Base-by-base conservation (phyloP, 2,888 invertebrate genomes). In the Amblyjoppa fuscipennis region DNA sequence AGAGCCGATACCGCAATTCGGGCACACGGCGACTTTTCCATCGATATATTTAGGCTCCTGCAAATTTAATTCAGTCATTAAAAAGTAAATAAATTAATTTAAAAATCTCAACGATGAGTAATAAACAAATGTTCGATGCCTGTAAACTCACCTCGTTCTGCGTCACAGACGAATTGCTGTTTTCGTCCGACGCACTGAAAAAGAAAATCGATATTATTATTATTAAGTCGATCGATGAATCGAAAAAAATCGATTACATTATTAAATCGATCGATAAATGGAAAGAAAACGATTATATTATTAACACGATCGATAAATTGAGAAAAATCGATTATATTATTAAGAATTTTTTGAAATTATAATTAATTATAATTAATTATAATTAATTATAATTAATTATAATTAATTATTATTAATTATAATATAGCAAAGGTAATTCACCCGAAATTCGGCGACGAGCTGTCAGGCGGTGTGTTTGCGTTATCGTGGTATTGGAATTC, bases 11-110 rank as follows among this genome's bases (percentile, higher is more conserved):
- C 98, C 98, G 93, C 98, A 98, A 88, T 96, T 95, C 87, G 96
- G 96, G 94, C 98, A 98, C 1, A 98, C 95, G 7, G 97, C 97
- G 88, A 97, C 94, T 95, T 96, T 96, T 74, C 97, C 97, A 53
- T 96, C 96, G 45, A 97, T 95, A 87, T 95, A 95, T 89, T 96
- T 96, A 4, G 97, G 96, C 75, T 93, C 88, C 89, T 94, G 92
- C 85, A 93, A 93, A 75, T 45, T 77, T 41, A 4, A 61, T 34
- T 53, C 45, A 16, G 20, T 28, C 20, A 80, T 13, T n/a, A 73
- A 31, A 31, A 2, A 45, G 28, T 49, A 28, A 25, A 9, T 9
- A 77, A 45, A 66, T 3, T 13, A 45, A 38, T n/a, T 53, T 53
- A 25, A 11, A 38, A 38, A 38, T 13, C 3, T 51, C 51, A n/a